Percentiles rank a stretch among this genome's conserved stretches.
phyloP scores from a whole-genome alignment of 1,140 invertebrate genomes.

The Pantala flavescens region DNA sequence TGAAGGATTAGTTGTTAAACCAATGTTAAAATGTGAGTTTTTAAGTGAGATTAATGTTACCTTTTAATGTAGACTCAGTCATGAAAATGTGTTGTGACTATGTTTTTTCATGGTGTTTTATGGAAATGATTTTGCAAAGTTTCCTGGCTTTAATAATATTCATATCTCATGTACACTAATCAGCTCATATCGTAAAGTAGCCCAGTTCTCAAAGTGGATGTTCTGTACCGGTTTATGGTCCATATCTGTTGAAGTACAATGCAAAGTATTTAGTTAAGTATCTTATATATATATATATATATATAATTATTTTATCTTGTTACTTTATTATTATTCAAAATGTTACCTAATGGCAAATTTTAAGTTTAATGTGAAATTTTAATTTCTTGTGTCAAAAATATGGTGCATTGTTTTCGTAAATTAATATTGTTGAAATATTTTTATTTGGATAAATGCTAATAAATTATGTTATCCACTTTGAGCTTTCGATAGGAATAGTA shows the following conservation, averaged over 20 bases:
- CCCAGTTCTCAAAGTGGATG: neutral
- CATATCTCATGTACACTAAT: neutral
- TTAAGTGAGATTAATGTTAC: slow-evolving; percentile 2
- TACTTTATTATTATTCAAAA: neutral
- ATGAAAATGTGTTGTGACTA: neutral
- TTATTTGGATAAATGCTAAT: neutral
- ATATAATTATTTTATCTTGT: neutral
- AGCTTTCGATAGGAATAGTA: neutral
- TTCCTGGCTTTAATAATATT: neutral
- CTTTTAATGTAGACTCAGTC: slow-evolving; percentile 1
- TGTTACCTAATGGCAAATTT: neutral
- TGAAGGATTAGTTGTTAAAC: neutral
- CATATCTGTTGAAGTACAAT: no score
- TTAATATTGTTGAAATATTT: neutral
- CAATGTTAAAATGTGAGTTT: slow-evolving; percentile 8
- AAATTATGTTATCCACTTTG: neutral
- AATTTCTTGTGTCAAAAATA: neutral
- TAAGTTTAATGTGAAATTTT: neutral
- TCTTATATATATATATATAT: no score
- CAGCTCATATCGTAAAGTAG: neutral
- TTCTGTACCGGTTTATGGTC: neutral
- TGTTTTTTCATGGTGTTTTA: neutral
- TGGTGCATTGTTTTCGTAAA: neutral
- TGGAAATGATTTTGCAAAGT: neutral
- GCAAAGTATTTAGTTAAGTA: no score